A percentile compares a stretch with the other conserved stretches of the same genome.
phyloP scores from a whole-genome alignment of 2,113 vertebrate species.

The Orcinus orca region DNA sequence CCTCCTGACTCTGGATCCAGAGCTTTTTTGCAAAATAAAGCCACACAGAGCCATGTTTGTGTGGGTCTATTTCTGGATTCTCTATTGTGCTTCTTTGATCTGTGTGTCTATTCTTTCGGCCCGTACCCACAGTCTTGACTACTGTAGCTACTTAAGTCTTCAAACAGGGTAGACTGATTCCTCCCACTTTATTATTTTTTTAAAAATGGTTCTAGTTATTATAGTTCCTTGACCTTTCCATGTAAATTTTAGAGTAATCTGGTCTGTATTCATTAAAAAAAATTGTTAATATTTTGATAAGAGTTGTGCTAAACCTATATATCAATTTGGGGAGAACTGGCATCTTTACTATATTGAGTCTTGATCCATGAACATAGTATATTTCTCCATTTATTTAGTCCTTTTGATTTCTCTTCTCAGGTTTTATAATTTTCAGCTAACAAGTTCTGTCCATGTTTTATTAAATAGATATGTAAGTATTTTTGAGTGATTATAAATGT shows the following conservation, averaged over 20 bases:
- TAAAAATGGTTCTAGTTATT: background rate
- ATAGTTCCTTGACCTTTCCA: background rate
- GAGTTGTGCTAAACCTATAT: background rate
- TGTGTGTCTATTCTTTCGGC: background rate
- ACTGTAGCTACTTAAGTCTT: background rate
- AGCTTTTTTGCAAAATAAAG: background rate
- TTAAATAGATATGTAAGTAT: background rate
- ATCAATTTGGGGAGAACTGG: background rate
- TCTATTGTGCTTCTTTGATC: background rate
- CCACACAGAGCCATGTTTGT: background rate
- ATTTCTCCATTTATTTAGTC: background rate
- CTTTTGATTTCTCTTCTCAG: background rate
- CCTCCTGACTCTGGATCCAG: background rate
- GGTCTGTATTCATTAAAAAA: background rate
- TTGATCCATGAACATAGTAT: background rate
- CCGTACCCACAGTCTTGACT: background rate
- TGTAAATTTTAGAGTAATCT: background rate
- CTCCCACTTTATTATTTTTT: background rate
- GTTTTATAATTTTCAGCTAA: background rate
- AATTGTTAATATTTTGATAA: background rate
- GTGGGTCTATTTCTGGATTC: background rate
- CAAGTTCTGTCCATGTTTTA: background rate
- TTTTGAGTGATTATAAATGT: background rate
- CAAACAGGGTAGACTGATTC: background rate
- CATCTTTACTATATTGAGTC: background rate